Percentiles rank a stretch among this genome's conserved stretches.
Conservation (phyloP, 2,113 vertebrate species). For the Coregonus clupeaformis region DNA sequence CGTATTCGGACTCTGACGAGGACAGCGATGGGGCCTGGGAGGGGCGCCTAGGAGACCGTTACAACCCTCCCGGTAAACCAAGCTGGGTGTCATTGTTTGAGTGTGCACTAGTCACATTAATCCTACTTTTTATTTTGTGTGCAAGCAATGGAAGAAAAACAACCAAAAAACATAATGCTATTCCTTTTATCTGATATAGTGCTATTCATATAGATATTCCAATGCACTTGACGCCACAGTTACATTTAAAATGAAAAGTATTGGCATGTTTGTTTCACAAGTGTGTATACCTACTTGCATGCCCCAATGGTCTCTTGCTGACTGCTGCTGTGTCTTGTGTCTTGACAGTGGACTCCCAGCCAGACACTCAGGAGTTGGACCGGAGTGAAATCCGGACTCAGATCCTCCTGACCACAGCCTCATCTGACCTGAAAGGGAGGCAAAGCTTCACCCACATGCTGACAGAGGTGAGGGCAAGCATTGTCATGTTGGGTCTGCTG, state of each 20-base stretch:
- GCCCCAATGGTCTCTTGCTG: too few species aligned
- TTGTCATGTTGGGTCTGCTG: neutral
- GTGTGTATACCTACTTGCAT: too few species aligned
- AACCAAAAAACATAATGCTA: too few species aligned
- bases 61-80: constrained; percentile 86
- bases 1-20: constrained; percentile 88
- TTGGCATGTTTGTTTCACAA: too few species aligned
- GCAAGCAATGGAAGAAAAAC: too few species aligned
- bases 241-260: too few species aligned
- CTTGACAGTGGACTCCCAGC: constrained; percentile 79
- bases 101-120: neutral
- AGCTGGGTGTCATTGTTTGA: neutral
- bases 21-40: constrained; percentile 91
- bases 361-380: constrained; percentile 84
- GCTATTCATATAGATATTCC: too few species aligned
- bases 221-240: too few species aligned
- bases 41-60: constrained; percentile 83
- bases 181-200: too few species aligned
- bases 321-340: neutral
- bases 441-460: constrained; percentile 82
- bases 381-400: constrained; percentile 86
- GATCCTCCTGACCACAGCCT: constrained; percentile 84
- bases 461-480: constrained; percentile 59
- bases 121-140: too few species aligned
- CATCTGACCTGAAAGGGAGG: constrained; percentile 57